These are phyloP conservation scores for Poecilobothrus nobilitatus DNA, from an alignment of 2,888 invertebrate species.

Conservation along the genomic window DNA sequence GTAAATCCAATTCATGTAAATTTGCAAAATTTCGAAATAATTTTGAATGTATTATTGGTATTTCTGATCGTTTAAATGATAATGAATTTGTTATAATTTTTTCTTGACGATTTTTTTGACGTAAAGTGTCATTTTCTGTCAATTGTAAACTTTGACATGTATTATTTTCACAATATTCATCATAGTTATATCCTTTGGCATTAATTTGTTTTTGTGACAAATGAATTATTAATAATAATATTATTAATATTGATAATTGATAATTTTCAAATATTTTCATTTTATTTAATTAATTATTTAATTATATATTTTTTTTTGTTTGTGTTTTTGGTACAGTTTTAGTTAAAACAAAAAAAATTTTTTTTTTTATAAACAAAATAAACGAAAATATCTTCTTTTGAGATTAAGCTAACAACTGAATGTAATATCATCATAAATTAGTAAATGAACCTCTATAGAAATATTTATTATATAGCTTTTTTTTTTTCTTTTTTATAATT, in stretches of 20 bases:
- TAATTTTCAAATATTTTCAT: too few relatives aligned
- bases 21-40: not conserved
- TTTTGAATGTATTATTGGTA: not conserved
- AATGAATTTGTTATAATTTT: not conserved
- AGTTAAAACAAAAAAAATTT: too few relatives aligned
- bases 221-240: not conserved
- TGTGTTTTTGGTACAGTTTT: too few relatives aligned
- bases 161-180: not conserved
- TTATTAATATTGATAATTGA: not conserved
- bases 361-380: too few relatives aligned
- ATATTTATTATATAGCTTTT: not conserved
- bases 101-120: not conserved
- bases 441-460: not conserved
- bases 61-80: not conserved
- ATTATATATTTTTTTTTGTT: too few relatives aligned
- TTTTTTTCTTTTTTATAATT: not conserved
- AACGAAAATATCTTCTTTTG: not conserved
- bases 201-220: not conserved
- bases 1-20: slow-evolving; percentile 9
- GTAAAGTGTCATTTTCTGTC: not conserved
- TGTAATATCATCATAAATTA: not conserved
- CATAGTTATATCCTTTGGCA: slow-evolving; percentile 7
- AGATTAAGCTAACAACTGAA: slow-evolving; percentile 1
- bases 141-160: not conserved
- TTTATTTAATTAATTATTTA: too few relatives aligned